Evolutionary conservation across 2,797 vertebrate genomes (phyloP).

Genomic region (Babyrousa celebensis): DNA sequence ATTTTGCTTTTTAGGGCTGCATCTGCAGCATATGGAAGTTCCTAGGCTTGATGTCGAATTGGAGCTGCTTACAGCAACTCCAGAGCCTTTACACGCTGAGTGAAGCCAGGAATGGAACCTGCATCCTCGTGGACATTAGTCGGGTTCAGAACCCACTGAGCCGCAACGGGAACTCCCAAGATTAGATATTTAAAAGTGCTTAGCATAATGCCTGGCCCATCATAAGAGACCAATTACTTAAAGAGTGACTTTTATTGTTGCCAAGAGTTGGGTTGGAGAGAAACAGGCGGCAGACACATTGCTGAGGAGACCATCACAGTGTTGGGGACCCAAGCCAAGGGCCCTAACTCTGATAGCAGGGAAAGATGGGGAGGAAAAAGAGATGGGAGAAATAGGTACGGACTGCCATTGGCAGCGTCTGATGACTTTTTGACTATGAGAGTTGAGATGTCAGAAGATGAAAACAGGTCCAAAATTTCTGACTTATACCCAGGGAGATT

Average conservation of each 20-base stretch:
- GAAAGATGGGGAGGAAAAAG: not conserved
- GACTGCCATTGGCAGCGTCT: not conserved
- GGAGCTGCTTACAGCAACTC: too few relatives aligned
- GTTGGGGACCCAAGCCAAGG: not conserved
- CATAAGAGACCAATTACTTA: not conserved
- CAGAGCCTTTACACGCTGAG: too few relatives aligned
- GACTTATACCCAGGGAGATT: not conserved
- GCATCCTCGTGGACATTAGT: too few relatives aligned
- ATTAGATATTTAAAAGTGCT: conserved; percentile 10
- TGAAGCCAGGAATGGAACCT: too few relatives aligned
- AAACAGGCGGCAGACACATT: not conserved
- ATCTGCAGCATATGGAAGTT: too few relatives aligned
- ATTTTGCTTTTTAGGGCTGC: too few relatives aligned
- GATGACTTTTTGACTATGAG: not conserved
- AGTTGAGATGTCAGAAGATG: not conserved
- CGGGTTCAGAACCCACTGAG: too few relatives aligned
- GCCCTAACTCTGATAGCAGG: not conserved
- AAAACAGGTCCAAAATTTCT: not conserved
- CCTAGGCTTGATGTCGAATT: too few relatives aligned
- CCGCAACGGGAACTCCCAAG: not conserved
- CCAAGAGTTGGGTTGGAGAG: not conserved
- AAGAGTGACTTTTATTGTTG: conserved; percentile 33
- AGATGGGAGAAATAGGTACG: not conserved
- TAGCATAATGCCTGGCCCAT: not conserved
- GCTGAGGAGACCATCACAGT: not conserved